Percentiles rank a stretch among this genome's conserved stretches.
phyloP scores from a whole-genome alignment of 64 coral and sea anemone species.

The Hydrozoanthus tunicans region DNA sequence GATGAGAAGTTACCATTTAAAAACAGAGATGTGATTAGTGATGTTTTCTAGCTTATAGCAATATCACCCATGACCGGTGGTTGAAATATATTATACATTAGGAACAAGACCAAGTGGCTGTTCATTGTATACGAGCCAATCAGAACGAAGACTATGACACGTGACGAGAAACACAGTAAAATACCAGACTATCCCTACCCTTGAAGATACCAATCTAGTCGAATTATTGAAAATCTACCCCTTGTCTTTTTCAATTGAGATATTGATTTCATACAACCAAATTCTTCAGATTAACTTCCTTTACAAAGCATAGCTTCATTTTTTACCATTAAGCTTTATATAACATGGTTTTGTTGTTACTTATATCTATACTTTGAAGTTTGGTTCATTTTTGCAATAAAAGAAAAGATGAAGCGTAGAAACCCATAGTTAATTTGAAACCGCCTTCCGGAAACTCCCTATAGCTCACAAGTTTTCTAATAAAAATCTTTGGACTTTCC shows the following conservation, averaged over 20 bases:
- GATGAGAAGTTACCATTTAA: neutral
- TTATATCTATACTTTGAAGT: neutral
- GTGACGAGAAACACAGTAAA: constrained; percentile 24
- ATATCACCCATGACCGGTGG: constrained; percentile 1
- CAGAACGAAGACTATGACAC: constrained; percentile 1
- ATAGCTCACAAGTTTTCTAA: no score
- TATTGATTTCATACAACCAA: neutral
- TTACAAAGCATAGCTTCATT: neutral
- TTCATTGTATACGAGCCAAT: constrained; percentile 8
- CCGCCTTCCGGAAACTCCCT: no score
- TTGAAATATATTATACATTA: constrained; percentile 17
- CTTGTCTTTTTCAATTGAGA: neutral
- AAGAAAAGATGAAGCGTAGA: no score
- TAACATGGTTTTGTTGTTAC: neutral
- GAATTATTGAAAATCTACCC: neutral
- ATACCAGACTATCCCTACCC: neutral
- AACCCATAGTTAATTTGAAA: no score
- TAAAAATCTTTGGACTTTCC: no score
- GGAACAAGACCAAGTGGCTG: neutral
- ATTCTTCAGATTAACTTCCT: neutral
- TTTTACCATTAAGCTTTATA: neutral
- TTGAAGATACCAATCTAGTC: neutral
- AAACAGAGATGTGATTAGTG: neutral
- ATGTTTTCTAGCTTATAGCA: neutral
- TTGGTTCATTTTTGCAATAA: no score